Evolutionary conservation across 2,888 invertebrate species (phyloP).

Genomic region (Folsomia manolachei): DNA sequence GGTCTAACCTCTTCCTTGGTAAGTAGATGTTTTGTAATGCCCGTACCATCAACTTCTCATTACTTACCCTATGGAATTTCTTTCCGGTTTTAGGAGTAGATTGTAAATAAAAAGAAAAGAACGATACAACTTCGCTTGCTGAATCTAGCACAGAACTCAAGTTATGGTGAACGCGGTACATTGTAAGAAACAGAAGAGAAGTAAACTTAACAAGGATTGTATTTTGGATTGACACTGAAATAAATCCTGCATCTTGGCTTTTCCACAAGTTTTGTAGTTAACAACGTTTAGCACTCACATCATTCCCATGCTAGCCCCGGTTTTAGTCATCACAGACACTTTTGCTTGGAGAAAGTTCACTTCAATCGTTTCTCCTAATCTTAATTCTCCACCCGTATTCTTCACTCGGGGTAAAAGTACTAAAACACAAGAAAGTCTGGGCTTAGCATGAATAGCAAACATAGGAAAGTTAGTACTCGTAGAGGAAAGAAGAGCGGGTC

Average conservation of each 20-base stretch:
- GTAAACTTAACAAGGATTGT: neutral
- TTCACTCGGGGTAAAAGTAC: neutral
- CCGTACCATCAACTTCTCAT: conserved; percentile 2
- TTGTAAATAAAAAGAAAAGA: no score
- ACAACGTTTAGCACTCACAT: neutral
- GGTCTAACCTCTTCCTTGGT: neutral
- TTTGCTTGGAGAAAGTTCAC: neutral
- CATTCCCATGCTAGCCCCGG: neutral
- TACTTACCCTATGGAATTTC: neutral
- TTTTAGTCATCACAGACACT: neutral
- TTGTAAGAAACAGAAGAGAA: neutral
- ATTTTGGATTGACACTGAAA: neutral
- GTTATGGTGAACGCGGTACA: neutral
- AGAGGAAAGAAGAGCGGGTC: no score
- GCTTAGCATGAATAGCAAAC: no score
- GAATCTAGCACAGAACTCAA: no score
- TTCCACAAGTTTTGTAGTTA: neutral
- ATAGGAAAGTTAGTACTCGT: no score
- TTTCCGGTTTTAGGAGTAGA: neutral
- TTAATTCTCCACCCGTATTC: neutral
- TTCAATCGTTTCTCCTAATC: neutral
- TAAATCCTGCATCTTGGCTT: conserved; percentile 1
- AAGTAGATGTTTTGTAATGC: neutral
- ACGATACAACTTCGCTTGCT: no score
- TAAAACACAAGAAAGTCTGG: neutral